Conservation (phyloP, 2,888 invertebrate species). For the Apantesis nais region DNA sequence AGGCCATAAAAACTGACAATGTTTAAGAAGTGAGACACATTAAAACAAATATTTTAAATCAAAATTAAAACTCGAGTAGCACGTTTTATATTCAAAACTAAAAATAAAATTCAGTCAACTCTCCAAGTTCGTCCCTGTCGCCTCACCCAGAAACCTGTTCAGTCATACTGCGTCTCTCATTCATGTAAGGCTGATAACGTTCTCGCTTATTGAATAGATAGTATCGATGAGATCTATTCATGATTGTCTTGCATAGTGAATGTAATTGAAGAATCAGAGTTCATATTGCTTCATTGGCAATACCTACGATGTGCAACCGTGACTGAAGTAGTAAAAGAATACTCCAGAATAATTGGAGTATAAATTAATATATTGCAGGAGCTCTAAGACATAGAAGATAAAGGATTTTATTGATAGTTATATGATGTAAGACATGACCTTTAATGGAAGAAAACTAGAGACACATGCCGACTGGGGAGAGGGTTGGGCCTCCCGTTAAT, state of each 20-base stretch:
- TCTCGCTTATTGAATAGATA: slow-evolving; percentile 62
- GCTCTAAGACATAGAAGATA: neutral
- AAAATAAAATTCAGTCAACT: neutral
- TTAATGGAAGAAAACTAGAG: too few species aligned
- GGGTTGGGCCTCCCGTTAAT: too few species aligned
- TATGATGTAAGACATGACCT: too few species aligned
- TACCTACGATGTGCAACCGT: slow-evolving; percentile 15
- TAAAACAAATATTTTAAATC: neutral
- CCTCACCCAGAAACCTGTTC: slow-evolving; percentile 53
- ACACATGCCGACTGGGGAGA: too few species aligned
- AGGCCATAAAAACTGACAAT: neutral
- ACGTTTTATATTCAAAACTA: neutral
- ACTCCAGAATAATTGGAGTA: neutral
- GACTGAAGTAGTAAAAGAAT: slow-evolving; percentile 2
- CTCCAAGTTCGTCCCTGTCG: slow-evolving; percentile 40
- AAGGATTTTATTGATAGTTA: too few species aligned
- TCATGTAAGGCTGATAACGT: slow-evolving; percentile 61
- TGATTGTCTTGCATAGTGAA: slow-evolving; percentile 18
- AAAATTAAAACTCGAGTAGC: neutral
- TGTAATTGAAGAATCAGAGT: slow-evolving; percentile 16
- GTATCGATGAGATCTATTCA: slow-evolving; percentile 44
- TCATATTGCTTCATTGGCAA: slow-evolving; percentile 22
- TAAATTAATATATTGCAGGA: neutral
- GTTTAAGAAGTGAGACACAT: neutral
- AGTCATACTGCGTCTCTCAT: slow-evolving; percentile 51